These are phyloP conservation scores for Rugalucina vietnamica DNA, from an alignment of 2,888 invertebrate species.

Conservation along the genomic window DNA sequence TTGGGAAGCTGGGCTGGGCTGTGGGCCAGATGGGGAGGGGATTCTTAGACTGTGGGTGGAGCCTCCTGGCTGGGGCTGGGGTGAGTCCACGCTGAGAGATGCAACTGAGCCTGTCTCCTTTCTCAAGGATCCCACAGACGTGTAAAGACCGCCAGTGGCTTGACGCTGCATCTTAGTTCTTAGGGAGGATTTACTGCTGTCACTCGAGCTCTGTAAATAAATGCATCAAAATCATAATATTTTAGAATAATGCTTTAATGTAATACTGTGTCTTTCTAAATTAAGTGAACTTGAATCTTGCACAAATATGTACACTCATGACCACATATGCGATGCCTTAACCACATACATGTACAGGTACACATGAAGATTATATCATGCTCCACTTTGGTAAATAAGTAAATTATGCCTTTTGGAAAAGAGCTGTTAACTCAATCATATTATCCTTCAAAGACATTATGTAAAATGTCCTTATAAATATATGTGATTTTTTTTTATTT, in stretches of 20 bases:
- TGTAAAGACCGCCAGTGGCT: conserved; percentile 39
- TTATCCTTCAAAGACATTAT: too few relatives aligned
- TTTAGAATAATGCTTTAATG: not conserved
- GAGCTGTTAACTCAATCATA: too few relatives aligned
- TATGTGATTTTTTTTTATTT: too few relatives aligned
- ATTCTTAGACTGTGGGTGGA: conserved; percentile 25
- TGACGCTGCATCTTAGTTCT: not conserved
- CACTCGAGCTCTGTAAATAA: not conserved
- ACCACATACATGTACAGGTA: too few relatives aligned
- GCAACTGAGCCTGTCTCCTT: conserved; percentile 21
- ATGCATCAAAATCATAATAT: not conserved
- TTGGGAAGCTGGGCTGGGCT: not conserved
- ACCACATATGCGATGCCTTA: too few relatives aligned
- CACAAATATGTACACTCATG: not conserved
- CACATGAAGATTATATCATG: too few relatives aligned
- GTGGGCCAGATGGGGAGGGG: conserved; percentile 30
- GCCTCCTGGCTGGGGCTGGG: not conserved
- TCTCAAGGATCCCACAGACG: conserved; percentile 46
- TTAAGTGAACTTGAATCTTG: not conserved
- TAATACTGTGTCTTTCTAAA: not conserved
- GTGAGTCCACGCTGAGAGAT: conserved; percentile 19
- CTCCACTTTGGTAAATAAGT: too few relatives aligned
- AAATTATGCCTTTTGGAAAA: too few relatives aligned
- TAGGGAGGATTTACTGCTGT: not conserved
- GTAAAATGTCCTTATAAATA: too few relatives aligned